Base-by-base conservation (phyloP, 1,140 invertebrate genomes). In the Drosophila carrolli region DNA sequence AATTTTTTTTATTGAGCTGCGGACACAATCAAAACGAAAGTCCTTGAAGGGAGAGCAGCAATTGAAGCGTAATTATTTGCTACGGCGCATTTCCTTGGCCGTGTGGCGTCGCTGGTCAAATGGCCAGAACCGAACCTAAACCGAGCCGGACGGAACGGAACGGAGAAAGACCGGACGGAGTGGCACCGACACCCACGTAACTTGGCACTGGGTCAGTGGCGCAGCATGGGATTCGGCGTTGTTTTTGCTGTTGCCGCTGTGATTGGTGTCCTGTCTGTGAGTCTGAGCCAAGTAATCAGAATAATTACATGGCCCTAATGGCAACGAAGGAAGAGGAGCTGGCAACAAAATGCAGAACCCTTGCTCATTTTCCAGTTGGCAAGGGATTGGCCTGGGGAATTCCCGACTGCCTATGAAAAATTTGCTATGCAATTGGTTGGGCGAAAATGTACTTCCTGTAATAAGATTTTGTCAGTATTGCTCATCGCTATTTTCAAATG, bases 31-130 rank as follows among this genome's bases (percentile, higher is more conserved):
- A 78, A 81, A 43, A 57, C 41, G 57, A 76, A 68, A 73, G 65
- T 86, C 79, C 84, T 83, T 83, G 81, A 66, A 72, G 63, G 32
- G 47, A 59, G 57, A 70, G 65, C 78, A 62, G 59, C 84, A 88
- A 89, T 88, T 89, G 83, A 89, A 83, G 79, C 84, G 83, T 88
- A 88, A 80, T 88, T 88, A 89, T 80, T 88, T 85, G 79, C 76
- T 88, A 78, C 75, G 83, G 67, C 83, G 83, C 83, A 88, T 86
- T 86, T 86, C 83, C 61, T 44, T 38, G 47, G 60, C 83, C 83
- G 59, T 71, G 81, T 78, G 77, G 79, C 82, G 81, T 78, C 65
- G 63, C 68, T 75, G 66, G 75, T 79, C 72, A 78, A 85, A 70
- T 77, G 66, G 48, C 67, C 75, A 68, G 51, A 78, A 75, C 58